Base-by-base conservation (phyloP, 2,113 vertebrate species). In the Pica pica region DNA sequence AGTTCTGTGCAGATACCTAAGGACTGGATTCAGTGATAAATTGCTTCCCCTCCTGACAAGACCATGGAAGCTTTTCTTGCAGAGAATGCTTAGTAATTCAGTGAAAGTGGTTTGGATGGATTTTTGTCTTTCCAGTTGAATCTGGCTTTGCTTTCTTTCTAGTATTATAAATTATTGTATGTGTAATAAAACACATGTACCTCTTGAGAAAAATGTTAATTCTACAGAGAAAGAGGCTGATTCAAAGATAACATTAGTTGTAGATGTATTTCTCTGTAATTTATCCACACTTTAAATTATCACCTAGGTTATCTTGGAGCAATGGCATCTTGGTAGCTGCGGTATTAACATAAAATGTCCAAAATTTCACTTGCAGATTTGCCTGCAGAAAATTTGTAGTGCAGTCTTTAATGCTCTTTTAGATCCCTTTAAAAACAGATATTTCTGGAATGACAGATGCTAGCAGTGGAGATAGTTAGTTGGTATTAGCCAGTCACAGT, bases 111-210 rank as follows among this genome's bases (percentile, higher is more conserved):
- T 85, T 90, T 93, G 75, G 56, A 67, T 67, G 30, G 42, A 33
- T 70, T 88, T 94, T 81, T 85, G 59, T 86, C 79, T 89, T 97
- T 93, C 76, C 53, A 73, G 22, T 30, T 68, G 74, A 91, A 83
- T 79, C 46, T 87, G 46, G 21, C 61, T 91, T 94, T 88, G 63
- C 23, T 69, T 65, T 85, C 65, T 81, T 87, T 79, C n/a, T 76
- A 61, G 18, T 50, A 56, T 93, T 78, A 42, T 41, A 79, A 78
- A 83, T 94, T 73, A 80, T 67, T 85, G 2, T 61, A 22, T 75
- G 42, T 77, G 20, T 88, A 81, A 74, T 70, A 73, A 67, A 76
- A 55, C 31, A 41, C 41, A 75, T 13, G 30, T 16, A 37, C 16
- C 46, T 90, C 42, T 80, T 71, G 33, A 52, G 55, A 49, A 91